phyloP scores from a whole-genome alignment of 2,888 invertebrate species.

The Ornithoptera priamus region DNA sequence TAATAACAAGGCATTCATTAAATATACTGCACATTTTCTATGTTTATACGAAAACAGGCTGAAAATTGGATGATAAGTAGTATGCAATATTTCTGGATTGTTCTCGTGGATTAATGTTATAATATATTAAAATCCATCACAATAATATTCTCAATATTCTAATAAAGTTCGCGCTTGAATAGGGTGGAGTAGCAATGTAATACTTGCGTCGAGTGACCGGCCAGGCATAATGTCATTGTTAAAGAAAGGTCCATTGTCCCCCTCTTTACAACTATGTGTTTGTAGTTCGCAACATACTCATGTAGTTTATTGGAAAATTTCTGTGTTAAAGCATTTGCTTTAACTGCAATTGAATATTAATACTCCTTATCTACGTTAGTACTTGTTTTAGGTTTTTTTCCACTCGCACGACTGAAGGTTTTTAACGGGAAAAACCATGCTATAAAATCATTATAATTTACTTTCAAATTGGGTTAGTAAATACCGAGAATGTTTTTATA shows the following conservation, averaged over 20 bases:
- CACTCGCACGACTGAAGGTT: no score
- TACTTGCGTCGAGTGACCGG: slow-evolving; percentile 3
- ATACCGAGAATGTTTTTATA: no score
- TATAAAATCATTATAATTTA: no score
- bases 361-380: no score
- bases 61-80: not conserved
- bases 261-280: slow-evolving; percentile 4
- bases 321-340: no score
- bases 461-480: no score
- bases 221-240: slow-evolving; percentile 5
- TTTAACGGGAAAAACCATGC: no score
- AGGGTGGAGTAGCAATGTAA: slow-evolving; percentile 11
- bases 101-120: not conserved
- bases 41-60: not conserved
- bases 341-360: no score
- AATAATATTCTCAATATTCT: not conserved
- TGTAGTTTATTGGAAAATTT: not conserved
- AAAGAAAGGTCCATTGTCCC: slow-evolving; percentile 11
- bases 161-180: not conserved
- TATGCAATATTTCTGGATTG: not conserved
- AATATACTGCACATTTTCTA: not conserved
- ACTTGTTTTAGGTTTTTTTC: no score
- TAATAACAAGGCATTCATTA: not conserved
- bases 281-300: not conserved
- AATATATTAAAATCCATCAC: not conserved